phyloP scores from a whole-genome alignment of 2,888 invertebrate genomes.

The Tyria jacobaeae region DNA sequence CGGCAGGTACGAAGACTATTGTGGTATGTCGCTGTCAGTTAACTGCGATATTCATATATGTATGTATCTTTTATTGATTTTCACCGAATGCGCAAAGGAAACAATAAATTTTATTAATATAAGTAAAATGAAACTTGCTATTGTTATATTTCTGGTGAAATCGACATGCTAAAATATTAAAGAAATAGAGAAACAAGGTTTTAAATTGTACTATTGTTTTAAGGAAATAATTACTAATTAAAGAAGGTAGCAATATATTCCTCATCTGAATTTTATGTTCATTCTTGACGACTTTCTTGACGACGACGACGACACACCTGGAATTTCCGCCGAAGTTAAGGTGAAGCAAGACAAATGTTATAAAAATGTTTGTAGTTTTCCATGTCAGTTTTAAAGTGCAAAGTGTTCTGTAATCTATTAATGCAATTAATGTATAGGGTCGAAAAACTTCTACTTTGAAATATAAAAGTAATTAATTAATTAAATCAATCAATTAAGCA shows the following conservation, averaged over 20 bases:
- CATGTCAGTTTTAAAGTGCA: no score
- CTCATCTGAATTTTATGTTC: background rate
- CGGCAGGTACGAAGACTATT: slow-evolving; percentile 19
- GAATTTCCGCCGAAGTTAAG: no score
- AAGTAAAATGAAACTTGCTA: background rate
- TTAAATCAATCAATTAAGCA: no score
- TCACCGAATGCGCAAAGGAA: background rate
- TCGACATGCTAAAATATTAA: background rate
- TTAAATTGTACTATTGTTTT: background rate
- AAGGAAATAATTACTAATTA: background rate
- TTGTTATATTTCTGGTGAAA: background rate
- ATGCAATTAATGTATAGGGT: no score
- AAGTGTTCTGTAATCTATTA: no score
- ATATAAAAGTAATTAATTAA: no score
- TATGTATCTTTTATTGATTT: slow-evolving; percentile 7
- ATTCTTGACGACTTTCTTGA: no score
- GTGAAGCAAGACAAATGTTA: no score
- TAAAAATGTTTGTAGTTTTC: no score
- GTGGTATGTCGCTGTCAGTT: background rate
- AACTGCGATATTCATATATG: background rate
- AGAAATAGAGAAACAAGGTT: background rate
- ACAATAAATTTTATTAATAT: slow-evolving; percentile 5
- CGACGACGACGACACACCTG: no score
- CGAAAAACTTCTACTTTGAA: no score
- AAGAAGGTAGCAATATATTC: background rate